These are phyloP conservation scores for Perca schrenkii DNA, from an alignment of 2,113 vertebrate species.

Conservation along the genomic window DNA sequence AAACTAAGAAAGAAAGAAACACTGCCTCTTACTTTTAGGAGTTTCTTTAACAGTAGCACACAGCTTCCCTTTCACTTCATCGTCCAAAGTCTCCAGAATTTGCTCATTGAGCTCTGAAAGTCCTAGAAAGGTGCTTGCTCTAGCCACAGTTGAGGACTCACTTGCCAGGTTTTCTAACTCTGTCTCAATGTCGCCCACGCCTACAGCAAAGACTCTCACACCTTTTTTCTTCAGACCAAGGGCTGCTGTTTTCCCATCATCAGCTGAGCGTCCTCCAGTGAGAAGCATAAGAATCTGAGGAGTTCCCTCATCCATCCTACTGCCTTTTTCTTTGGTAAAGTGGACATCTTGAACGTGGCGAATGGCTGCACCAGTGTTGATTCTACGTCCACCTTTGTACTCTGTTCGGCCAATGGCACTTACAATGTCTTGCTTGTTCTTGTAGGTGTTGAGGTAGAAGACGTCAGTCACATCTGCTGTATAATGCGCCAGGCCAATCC, in stretches of 20 bases:
- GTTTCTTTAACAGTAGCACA: conserved; percentile 77
- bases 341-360: conserved; percentile 88
- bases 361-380: conserved; percentile 90
- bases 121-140: conserved; percentile 82
- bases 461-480: conserved; percentile 91
- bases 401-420: conserved; percentile 85
- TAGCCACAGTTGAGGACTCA: conserved; percentile 85
- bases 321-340: conserved; percentile 91
- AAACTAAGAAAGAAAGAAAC: background rate
- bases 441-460: conserved; percentile 91
- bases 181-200: conserved; percentile 85
- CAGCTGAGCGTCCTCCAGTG: conserved; percentile 88
- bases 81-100: conserved; percentile 88
- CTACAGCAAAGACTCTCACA: conserved; percentile 90
- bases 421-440: conserved; percentile 87
- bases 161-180: conserved; percentile 90
- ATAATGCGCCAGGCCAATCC: conserved; percentile 92
- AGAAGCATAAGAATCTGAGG: conserved; percentile 94
- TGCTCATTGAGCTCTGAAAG: conserved; percentile 94
- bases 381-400: conserved; percentile 90
- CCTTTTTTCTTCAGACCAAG: conserved; percentile 84
- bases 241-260: conserved; percentile 88
- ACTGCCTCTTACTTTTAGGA: conserved; percentile 81
- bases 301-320: conserved; percentile 88
- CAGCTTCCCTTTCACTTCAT: conserved; percentile 87